Conservation (phyloP, 2,113 vertebrate species). For the Campylomormyrus numenius region DNA sequence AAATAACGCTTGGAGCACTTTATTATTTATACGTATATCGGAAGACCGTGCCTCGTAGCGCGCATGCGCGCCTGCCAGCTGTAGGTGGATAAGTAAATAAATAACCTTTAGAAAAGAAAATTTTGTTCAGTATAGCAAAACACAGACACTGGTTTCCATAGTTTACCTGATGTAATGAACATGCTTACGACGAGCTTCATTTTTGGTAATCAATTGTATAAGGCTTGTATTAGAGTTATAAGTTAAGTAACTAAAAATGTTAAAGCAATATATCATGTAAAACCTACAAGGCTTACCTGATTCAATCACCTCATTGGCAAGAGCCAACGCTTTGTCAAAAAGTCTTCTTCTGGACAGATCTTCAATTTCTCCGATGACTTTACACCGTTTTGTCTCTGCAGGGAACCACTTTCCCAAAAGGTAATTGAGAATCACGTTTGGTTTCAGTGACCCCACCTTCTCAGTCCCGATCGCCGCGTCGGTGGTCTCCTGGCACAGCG, state of each 20-base stretch:
- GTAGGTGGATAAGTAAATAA: neutral
- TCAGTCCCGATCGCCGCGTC: conserved; percentile 4
- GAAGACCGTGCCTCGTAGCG: neutral
- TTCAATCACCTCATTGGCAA: conserved; percentile 57
- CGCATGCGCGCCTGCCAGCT: neutral
- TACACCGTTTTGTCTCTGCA: conserved; percentile 50
- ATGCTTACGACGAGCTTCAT: neutral
- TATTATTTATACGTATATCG: neutral
- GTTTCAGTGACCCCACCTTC: conserved; percentile 27
- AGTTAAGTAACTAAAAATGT: neutral
- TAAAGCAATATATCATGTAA: neutral
- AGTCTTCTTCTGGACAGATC: conserved; percentile 59
- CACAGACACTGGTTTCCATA: neutral
- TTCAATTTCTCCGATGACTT: conserved; percentile 57
- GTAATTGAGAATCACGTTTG: conserved; percentile 68
- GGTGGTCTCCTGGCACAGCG: conserved; percentile 60
- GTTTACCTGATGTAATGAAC: neutral
- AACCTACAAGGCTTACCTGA: conserved; percentile 54
- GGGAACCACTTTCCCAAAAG: conserved; percentile 84
- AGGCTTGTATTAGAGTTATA: neutral
- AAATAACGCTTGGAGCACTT: neutral
- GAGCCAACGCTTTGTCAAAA: conserved; percentile 60
- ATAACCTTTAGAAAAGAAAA: neutral
- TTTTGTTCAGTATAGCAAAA: neutral
- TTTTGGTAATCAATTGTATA: neutral